These are phyloP conservation scores for Zosterops borbonicus DNA, from an alignment of 2,113 vertebrate genomes.

Conservation along the genomic window DNA sequence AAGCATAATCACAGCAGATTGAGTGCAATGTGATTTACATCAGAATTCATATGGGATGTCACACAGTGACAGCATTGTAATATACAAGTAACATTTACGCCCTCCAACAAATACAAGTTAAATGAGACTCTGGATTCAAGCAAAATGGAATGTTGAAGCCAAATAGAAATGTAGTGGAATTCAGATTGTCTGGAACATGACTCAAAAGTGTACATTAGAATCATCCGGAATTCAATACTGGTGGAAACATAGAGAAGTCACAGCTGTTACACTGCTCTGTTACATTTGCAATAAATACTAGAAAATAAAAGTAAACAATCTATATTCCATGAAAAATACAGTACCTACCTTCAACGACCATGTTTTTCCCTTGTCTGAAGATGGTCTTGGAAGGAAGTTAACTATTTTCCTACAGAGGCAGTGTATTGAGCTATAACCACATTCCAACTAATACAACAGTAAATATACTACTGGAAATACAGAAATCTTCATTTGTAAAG, in stretches of 20 bases:
- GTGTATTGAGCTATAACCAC: conserved; percentile 54
- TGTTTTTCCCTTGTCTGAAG: conserved; percentile 51
- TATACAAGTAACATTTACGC: conserved; percentile 73
- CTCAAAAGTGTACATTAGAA: conserved; percentile 49
- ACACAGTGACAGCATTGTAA: conserved; percentile 92
- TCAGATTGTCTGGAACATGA: conserved; percentile 73
- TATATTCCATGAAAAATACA: conserved; percentile 53
- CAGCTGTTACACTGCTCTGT: conserved; percentile 64
- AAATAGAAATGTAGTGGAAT: conserved; percentile 78
- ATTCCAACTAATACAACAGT: conserved; percentile 47
- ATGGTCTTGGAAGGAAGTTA: conserved; percentile 12
- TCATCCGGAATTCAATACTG: conserved; percentile 59
- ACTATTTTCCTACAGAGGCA: conserved; percentile 23
- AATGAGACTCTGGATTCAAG: conserved; percentile 65
- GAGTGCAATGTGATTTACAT: conserved; percentile 78
- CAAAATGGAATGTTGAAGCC: conserved; percentile 75
- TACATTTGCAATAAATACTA: conserved; percentile 53
- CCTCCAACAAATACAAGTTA: conserved; percentile 72
- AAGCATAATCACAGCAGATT: conserved; percentile 79
- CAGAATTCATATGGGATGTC: conserved; percentile 81
- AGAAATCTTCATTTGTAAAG: conserved; percentile 37
- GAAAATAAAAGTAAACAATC: conserved; percentile 56
- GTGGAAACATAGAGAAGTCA: conserved; percentile 56
- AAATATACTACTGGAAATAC: conserved; percentile 38
- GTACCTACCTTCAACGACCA: conserved; percentile 59